Base-by-base conservation (phyloP, 2,888 invertebrate genomes). In the Pachliopta kotzebuea region DNA sequence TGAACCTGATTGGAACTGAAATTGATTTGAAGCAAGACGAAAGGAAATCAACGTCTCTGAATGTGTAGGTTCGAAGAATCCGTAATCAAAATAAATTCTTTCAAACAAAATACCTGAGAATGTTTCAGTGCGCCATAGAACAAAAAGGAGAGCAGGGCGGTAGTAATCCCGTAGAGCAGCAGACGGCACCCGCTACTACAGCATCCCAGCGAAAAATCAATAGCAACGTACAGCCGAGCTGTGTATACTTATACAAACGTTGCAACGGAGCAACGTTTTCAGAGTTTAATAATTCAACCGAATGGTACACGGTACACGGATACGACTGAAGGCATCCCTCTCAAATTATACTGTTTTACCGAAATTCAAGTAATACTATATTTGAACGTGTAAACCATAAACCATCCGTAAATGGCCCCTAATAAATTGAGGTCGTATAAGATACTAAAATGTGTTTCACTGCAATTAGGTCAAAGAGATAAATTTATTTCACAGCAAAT, bases 151-250 rank as follows among this genome's bases (percentile, higher is more conserved):
- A 52, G n/a, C 21, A 20, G 50, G n/a, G 50, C 50, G 21, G 21
- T 23, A 31, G 56, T 56, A 37, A 52, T 52, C 50, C 62, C 56
- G 49, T 20, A 21, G 18, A 45, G 29, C 29, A 56, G 29, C 29
- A 56, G 56, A 18, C 50, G 56, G 49, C 49, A 56, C 31, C 31
- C 62, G 62, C 18, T 37, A 56, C 45, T 50, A 31, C 56, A 37
- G 56, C 17, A 56, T 4, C 29, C 62, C 31, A 50, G 37, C 50
- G 56, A 62, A 62, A 62, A 62, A 62, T 62, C 62, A 62, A 62
- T 62, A 62, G 49, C 62, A 56, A 62, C 31, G 29, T 24, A 55
- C n/a, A 52, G 50, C n/a, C 50, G 21, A 21, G 6, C 6, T n/a
- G 21, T 21, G 14, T 37, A 1, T 11, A 52, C 50, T 52, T 52